A percentile compares a stretch with the other conserved stretches of the same genome.
These are phyloP conservation scores for Chymomyza costata DNA, from an alignment of 1,140 invertebrate species.

Conservation along the genomic window DNA sequence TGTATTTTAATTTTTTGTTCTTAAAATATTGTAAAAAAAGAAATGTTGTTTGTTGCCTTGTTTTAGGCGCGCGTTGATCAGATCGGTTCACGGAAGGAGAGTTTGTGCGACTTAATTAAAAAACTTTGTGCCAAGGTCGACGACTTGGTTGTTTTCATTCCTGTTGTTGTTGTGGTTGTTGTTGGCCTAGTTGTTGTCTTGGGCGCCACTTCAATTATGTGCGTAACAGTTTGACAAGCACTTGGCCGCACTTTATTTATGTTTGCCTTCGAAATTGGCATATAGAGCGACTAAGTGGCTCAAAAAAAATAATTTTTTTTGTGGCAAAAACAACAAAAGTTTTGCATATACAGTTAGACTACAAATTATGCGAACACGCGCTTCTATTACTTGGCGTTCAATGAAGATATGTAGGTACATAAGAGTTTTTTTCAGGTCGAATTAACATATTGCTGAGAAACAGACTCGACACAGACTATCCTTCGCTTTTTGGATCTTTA, in stretches of 20 bases:
- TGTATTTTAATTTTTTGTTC: conserved; percentile 22
- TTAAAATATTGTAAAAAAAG: neutral
- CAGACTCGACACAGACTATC: too few species aligned
- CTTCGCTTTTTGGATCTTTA: too few species aligned
- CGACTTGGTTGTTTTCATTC: conserved; percentile 11
- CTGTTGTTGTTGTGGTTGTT: conserved; percentile 1
- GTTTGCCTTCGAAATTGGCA: conserved; percentile 64
- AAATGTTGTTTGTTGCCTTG: conserved; percentile 3
- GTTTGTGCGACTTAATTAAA: conserved; percentile 69
- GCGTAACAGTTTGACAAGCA: conserved; percentile 54
- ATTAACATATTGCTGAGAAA: too few species aligned
- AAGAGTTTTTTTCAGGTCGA: too few species aligned
- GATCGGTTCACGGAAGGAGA: conserved; percentile 38
- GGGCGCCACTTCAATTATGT: conserved; percentile 33
- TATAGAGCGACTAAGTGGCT: too few species aligned
- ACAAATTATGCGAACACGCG: neutral
- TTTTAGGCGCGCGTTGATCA: conserved; percentile 41
- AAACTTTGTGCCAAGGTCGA: conserved; percentile 48
- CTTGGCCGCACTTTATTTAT: conserved; percentile 26
- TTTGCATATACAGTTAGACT: conserved; percentile 39
- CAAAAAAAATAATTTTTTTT: conserved; percentile 38
- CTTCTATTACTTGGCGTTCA: conserved; percentile 34
- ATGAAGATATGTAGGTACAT: too few species aligned
- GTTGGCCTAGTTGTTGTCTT: neutral
- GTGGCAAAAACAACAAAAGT: conserved; percentile 50